Base-by-base conservation (phyloP, 2,113 vertebrate genomes). In the Mionectes macconnelli region DNA sequence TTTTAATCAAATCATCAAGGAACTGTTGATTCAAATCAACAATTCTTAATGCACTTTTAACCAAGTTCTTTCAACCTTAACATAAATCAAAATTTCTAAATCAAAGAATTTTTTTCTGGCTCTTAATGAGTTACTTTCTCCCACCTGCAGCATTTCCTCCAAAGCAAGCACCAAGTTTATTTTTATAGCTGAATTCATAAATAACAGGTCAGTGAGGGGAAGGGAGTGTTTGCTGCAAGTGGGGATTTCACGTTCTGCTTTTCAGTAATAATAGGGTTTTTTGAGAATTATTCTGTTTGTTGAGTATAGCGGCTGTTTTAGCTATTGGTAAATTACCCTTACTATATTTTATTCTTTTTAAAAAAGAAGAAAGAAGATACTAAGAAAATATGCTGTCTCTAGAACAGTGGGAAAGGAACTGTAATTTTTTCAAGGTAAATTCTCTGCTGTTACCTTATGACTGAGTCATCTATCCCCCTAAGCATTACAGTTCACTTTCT, bases 181-280 rank as follows among this genome's bases (percentile, higher is more conserved):
- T 97, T 94, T 93, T 84, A 81, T 10, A 87, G 23, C 64, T 42
- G 39, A 93, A 90, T 80, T 90, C 56, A 21, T 33, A 67, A 93
- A 50, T 47, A 78, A 68, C 17, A 84, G 35, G 19, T 74, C 16
- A 75, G 27, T 19, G 22, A 78, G 13, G 23, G 39, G 20, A 80
- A 67, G 5, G 14, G 23, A 89, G 22, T 64, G 11, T 78, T 91
- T 68, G 16, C 17, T 81, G 11, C 4, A 30, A 23, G 40, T 14
- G 17, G 8, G 8, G 25, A 66, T 82, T 92, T 84, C 6, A 10
- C n/a, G 6, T 45, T 87, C 14, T 62, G 21, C 28, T 87, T 82
- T 82, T 87, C 21, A 72, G 23, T 84, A 84, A 91, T 18, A 3
- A 35, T 10, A 10, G 0, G 6, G 69, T 83, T 66, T 9, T 80